Evolutionary conservation across 2,888 invertebrate species (phyloP).

Genomic region (Tenthredo notha): DNA sequence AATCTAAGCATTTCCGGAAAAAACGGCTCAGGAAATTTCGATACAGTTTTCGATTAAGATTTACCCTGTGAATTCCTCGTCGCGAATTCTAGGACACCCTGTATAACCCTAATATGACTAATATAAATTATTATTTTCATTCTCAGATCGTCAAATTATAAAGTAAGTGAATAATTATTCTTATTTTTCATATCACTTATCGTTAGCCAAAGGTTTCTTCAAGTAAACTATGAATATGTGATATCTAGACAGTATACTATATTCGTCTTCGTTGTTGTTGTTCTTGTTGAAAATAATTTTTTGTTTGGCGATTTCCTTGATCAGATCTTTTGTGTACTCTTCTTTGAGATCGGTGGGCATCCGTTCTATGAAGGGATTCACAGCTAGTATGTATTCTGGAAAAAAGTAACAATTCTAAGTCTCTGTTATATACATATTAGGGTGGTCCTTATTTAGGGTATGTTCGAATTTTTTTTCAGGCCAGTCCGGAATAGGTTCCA

Average conservation of each 20-base stretch:
- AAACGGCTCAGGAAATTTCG: too few species aligned
- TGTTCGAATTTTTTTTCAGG: too few species aligned
- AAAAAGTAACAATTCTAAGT: slow-evolving; percentile 55
- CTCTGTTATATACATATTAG: not conserved
- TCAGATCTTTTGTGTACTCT: slow-evolving; percentile 83
- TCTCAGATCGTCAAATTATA: not conserved
- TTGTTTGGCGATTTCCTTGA: slow-evolving; percentile 79
- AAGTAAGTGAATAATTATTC: not conserved
- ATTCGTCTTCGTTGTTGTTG: slow-evolving; percentile 78
- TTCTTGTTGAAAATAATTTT: slow-evolving; percentile 77
- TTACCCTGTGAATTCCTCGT: too few species aligned
- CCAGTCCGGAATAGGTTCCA: too few species aligned
- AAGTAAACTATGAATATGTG: slow-evolving; percentile 71
- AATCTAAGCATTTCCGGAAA: too few species aligned
- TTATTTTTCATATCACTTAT: not conserved
- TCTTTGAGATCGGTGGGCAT: slow-evolving; percentile 82
- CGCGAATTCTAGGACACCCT: too few species aligned
- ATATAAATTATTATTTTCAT: slow-evolving; percentile 2
- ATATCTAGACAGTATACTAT: slow-evolving; percentile 76
- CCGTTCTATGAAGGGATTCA: slow-evolving; percentile 85
- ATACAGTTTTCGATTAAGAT: too few species aligned
- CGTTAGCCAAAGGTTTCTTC: slow-evolving; percentile 65
- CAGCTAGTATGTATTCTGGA: slow-evolving; percentile 84
- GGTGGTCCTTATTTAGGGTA: too few species aligned
- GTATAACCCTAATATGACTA: not conserved